Base-by-base conservation (phyloP, 2,113 vertebrate genomes). In the Microcebus ravelobensis region DNA sequence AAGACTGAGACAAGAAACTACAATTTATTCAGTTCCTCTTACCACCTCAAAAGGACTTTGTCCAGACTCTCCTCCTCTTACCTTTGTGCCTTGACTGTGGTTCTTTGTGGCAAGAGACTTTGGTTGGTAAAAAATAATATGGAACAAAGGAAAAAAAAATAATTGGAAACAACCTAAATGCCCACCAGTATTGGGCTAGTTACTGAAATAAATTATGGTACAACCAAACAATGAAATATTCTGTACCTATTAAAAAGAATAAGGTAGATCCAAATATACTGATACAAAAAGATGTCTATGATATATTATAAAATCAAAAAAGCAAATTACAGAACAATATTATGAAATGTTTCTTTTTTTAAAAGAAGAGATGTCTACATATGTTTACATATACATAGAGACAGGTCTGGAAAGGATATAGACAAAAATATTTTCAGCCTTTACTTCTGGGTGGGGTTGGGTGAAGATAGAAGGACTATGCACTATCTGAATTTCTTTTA, bases 11-110 rank as follows among this genome's bases (percentile, higher is more conserved):
- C 73, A 57, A 90, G 96, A 96, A 84, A 80, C 93, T 96, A 94
- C 93, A 96, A 77, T 65, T 87, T 83, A 74, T 67, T 97, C 65
- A 90, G 79, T 52, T 87, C 83, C 82, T 97, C 85, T 61, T 83
- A 45, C 93, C 96, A 97, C 97, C 97, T 97, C 97, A 96, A 82
- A 63, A 92, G 97, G 97, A 96, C 95, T 90, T 65, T 90, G 93
- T 97, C 96, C 95, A 96, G 65, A 94, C 81, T 96, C 90, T 97
- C 96, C 87, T 97, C 96, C 90, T 97, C 96, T 97, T 97, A 97
- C 97, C 97, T 98, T 97, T 96, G 97, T 98, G 97, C 97, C 97
- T 98, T 98, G 92, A 97, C 96, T 97, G 97, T 98, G 97, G 97
- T 97, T 98, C 97, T 97, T 97, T 98, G 97, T 97, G 91, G 96